phyloP scores from a whole-genome alignment of 2,113 vertebrate species.

The Eudyptes chrysolophus region DNA sequence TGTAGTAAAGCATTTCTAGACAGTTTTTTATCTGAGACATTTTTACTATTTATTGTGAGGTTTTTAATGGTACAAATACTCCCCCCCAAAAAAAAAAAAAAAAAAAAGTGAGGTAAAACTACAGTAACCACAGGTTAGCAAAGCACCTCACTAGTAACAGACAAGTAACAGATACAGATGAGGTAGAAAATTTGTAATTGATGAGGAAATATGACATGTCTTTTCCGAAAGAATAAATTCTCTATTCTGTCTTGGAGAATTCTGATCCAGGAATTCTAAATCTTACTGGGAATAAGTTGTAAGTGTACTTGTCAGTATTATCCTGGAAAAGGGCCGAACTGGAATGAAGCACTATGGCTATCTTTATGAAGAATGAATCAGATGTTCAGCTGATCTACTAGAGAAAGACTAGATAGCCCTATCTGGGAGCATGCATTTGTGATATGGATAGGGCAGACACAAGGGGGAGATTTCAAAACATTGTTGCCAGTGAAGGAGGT shows the following conservation, averaged over 20 bases:
- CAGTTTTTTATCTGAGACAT: not conserved
- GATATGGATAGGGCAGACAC: not conserved
- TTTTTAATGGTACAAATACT: not conserved
- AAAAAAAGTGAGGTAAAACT: not conserved
- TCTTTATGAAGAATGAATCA: not conserved
- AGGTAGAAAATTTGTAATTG: not conserved
- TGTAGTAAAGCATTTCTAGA: not conserved
- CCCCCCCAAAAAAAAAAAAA: not conserved
- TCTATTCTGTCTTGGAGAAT: not conserved
- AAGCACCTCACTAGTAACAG: not conserved
- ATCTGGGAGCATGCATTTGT: not conserved
- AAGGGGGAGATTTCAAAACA: rapidly evolving
- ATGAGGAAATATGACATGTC: not conserved
- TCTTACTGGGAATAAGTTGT: not conserved
- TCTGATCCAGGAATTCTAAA: not conserved
- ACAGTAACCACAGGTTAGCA: not conserved
- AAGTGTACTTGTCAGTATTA: not conserved
- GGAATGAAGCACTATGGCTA: not conserved
- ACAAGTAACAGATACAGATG: not conserved
- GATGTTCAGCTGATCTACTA: not conserved
- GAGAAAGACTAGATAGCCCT: not conserved
- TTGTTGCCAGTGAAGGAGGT: not conserved
- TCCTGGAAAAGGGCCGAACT: not conserved
- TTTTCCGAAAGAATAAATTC: not conserved
- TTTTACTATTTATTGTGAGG: not conserved